A percentile compares a stretch with the other conserved stretches of the same genome.
Evolutionary conservation across 2,113 vertebrate species (phyloP).

Genomic region (Dendrocopos noguchii): DNA sequence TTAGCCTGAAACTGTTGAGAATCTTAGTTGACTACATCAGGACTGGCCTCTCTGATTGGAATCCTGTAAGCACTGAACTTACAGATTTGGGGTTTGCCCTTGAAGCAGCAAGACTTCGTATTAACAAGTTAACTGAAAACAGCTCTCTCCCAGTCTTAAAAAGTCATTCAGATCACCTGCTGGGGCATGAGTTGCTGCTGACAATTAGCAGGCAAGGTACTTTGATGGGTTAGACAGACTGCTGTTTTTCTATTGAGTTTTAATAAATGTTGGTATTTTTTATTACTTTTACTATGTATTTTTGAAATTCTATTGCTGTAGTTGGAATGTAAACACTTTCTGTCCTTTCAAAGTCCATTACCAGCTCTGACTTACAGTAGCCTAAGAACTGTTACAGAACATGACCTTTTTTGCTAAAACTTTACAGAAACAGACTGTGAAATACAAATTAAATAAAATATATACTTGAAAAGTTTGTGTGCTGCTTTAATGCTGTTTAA

Average conservation of each 20-base stretch:
- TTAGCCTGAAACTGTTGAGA: constrained; percentile 8
- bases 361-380: constrained; percentile 61
- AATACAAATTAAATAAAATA: constrained; percentile 75
- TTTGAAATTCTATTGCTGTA: constrained; percentile 35
- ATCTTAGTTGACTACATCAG: neutral
- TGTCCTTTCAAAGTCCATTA: constrained; percentile 57
- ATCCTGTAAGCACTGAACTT: constrained; percentile 17
- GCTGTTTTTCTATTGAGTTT: constrained; percentile 48
- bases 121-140: constrained; percentile 15
- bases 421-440: constrained; percentile 76
- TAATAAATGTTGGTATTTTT: constrained; percentile 61
- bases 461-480: constrained; percentile 61
- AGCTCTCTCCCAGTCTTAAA: neutral
- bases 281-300: constrained; percentile 54
- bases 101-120: neutral
- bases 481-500: neutral
- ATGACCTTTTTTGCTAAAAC: constrained; percentile 74
- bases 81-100: neutral
- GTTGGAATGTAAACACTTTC: constrained; percentile 57
- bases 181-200: neutral
- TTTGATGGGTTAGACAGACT: neutral
- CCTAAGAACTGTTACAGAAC: constrained; percentile 56
- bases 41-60: neutral
- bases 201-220: neutral
- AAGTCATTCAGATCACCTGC: neutral